Percentiles rank a stretch among this genome's conserved stretches.
phyloP scores from a whole-genome alignment of 2,888 invertebrate species.

The Ectemnius continuus region DNA sequence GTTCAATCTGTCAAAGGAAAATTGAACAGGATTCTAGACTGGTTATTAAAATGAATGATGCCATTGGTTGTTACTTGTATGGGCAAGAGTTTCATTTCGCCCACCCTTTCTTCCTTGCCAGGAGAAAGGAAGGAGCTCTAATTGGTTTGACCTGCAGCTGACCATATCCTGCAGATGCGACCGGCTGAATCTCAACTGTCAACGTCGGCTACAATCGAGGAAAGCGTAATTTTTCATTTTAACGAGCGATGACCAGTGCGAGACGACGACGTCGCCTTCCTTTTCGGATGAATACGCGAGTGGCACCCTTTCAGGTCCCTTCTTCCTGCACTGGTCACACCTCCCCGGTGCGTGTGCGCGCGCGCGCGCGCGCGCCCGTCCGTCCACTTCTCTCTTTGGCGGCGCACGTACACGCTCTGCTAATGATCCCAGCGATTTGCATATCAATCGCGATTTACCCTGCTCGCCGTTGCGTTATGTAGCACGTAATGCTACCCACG shows the following conservation, averaged over 20 bases:
- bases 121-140: constrained; percentile 50
- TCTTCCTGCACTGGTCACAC: constrained; percentile 66
- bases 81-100: constrained; percentile 39
- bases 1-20: no score
- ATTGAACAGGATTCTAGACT: no score
- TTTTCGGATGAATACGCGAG: constrained; percentile 59
- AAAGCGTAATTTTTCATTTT: constrained; percentile 74
- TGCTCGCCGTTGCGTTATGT: constrained; percentile 31
- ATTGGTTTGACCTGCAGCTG: constrained; percentile 69
- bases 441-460: constrained; percentile 71
- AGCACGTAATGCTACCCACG: constrained; percentile 33
- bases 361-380: no score
- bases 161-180: constrained; percentile 63
- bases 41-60: no score
- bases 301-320: constrained; percentile 63
- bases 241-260: constrained; percentile 71
- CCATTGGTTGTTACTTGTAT: no score
- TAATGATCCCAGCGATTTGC: constrained; percentile 72
- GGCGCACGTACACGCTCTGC: constrained; percentile 48
- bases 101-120: constrained; percentile 58
- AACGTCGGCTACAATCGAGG: constrained; percentile 56
- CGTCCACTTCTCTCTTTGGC: constrained; percentile 47
- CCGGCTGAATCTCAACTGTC: constrained; percentile 65
- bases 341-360: constrained; percentile 52
- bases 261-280: constrained; percentile 50